Percentiles rank a stretch among this genome's conserved stretches.
phyloP scores from a whole-genome alignment of 2,113 vertebrate genomes.

The Pedetes capensis region DNA sequence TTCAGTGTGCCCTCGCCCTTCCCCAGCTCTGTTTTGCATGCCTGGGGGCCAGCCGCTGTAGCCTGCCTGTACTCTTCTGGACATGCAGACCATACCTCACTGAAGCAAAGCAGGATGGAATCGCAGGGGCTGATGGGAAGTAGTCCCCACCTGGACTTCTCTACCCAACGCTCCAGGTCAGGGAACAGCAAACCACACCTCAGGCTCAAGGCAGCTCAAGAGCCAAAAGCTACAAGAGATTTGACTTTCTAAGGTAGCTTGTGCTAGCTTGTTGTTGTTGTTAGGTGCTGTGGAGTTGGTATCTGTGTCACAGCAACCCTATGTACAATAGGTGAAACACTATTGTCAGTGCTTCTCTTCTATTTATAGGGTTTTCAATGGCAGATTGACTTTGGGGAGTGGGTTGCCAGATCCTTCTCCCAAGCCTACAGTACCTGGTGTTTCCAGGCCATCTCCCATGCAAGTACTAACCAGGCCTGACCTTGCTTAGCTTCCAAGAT shows the following conservation, averaged over 20 bases:
- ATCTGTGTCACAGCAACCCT: too few relatives aligned
- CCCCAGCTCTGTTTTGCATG: background rate
- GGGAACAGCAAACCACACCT: background rate
- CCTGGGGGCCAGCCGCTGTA: rapidly evolving
- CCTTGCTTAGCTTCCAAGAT: too few relatives aligned
- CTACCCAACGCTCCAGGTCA: background rate
- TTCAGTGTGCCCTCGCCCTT: rapidly evolving
- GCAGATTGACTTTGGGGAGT: too few relatives aligned
- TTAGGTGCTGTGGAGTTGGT: too few relatives aligned
- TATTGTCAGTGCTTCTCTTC: too few relatives aligned
- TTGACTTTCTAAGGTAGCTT: background rate
- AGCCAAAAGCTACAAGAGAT: background rate
- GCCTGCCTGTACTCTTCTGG: background rate
- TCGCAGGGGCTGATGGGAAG: background rate
- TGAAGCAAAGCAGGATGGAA: background rate
- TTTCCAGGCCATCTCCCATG: too few relatives aligned
- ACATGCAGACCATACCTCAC: rapidly evolving
- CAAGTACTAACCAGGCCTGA: too few relatives aligned
- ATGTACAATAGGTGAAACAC: too few relatives aligned
- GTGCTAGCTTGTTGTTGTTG: too few relatives aligned
- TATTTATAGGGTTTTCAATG: too few relatives aligned
- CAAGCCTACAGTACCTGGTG: too few relatives aligned
- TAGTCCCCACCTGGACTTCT: background rate
- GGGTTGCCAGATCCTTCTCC: too few relatives aligned
- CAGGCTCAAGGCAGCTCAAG: background rate